Conservation (phyloP, 2,797 vertebrate species). For the Protonibea diacanthus region DNA sequence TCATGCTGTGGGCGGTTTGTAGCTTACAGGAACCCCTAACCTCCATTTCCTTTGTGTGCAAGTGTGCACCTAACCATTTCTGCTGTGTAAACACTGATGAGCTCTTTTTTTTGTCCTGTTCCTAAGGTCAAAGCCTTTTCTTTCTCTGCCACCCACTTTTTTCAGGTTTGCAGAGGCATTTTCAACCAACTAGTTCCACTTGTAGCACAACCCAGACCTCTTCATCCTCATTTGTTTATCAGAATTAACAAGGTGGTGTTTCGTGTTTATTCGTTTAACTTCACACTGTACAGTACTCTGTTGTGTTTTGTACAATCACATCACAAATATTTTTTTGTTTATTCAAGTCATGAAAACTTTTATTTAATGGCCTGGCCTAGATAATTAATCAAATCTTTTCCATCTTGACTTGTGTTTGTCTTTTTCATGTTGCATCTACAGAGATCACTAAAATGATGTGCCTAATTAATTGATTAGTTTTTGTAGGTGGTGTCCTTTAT, state of each 20-base stretch:
- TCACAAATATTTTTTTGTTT: too few relatives aligned
- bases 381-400: conserved; percentile 46
- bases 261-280: neutral
- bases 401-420: too few relatives aligned
- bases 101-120: neutral
- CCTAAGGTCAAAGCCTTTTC: neutral
- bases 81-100: neutral
- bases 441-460: too few relatives aligned
- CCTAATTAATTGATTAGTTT: neutral
- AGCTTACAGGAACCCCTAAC: conserved; percentile 16
- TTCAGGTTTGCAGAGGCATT: neutral
- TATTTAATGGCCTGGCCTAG: conserved; percentile 2
- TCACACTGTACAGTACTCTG: neutral
- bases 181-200: conserved; percentile 10
- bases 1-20: conserved; percentile 10
- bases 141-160: neutral
- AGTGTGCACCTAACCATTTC: neutral
- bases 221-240: conserved; percentile 8
- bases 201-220: neutral
- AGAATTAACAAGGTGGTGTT: conserved; percentile 5
- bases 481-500: neutral
- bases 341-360: too few relatives aligned
- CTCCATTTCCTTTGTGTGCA: conserved; percentile 25
- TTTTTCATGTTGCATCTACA: too few relatives aligned
- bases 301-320: neutral